Conservation (phyloP, 2,888 invertebrate genomes). For the Cephus spinipes region DNA sequence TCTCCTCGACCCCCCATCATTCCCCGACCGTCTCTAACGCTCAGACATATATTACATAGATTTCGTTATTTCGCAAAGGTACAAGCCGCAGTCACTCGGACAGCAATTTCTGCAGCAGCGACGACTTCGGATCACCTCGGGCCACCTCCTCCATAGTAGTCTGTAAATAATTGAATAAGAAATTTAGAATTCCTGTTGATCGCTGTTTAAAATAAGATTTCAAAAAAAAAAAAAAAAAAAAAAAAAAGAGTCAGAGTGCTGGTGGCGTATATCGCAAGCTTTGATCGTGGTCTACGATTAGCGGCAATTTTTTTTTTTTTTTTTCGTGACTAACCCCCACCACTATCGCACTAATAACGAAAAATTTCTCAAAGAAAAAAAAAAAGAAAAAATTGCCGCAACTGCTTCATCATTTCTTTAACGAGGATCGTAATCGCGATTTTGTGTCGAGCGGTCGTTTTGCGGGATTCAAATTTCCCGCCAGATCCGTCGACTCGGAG, state of each 20-base stretch:
- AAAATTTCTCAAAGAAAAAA: not conserved
- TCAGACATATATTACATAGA: conserved; percentile 64
- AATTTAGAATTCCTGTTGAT: conserved; percentile 1
- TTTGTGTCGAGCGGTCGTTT: not conserved
- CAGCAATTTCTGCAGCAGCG: conserved; percentile 86
- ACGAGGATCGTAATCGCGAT: no score
- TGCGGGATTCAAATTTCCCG: not conserved
- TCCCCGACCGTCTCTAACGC: conserved; percentile 14
- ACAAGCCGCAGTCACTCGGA: conserved; percentile 77
- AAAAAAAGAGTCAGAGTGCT: not conserved
- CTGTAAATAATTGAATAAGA: conserved; percentile 66
- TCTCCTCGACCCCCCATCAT: not conserved
- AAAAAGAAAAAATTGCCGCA: no score
- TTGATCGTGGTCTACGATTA: conserved; percentile 3
- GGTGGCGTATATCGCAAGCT: not conserved
- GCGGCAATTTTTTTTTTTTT: not conserved
- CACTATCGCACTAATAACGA: not conserved
- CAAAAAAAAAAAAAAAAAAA: not conserved
- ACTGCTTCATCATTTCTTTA: no score
- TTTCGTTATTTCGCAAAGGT: conserved; percentile 67
- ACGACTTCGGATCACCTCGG: conserved; percentile 84
- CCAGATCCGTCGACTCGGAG: not conserved
- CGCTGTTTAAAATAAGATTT: not conserved
- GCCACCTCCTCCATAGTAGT: conserved; percentile 81
- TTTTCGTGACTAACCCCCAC: not conserved